Percentiles rank a stretch among this genome's conserved stretches.
Evolutionary conservation across 2,888 invertebrate genomes (phyloP).

Genomic region (Drosophila ezoana): DNA sequence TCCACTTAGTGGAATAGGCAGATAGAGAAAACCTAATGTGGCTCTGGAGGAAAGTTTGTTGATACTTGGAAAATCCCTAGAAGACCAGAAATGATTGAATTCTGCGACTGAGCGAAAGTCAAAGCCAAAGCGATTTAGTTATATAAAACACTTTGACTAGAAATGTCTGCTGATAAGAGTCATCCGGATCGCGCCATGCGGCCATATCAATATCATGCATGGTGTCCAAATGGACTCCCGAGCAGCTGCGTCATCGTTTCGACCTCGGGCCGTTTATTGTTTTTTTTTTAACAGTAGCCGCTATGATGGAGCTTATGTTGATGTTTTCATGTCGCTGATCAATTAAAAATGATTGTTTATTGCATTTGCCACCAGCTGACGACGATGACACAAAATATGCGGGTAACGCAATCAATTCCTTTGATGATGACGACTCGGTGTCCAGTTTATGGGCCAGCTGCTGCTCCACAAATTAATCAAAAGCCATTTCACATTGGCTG

Average conservation of each 20-base stretch:
- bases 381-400: slow-evolving; percentile 39
- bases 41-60: no score
- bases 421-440: slow-evolving; percentile 56
- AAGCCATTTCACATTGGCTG: slow-evolving; percentile 25
- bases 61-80: no score
- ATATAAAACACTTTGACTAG: slow-evolving; percentile 11
- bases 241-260: slow-evolving; percentile 62
- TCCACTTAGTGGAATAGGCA: no score
- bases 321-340: slow-evolving; percentile 43
- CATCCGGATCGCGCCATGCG: slow-evolving; percentile 13
- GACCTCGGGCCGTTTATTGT: slow-evolving; percentile 31
- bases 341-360: slow-evolving; percentile 76
- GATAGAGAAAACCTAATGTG: no score
- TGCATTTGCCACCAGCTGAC: slow-evolving; percentile 69
- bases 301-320: neutral
- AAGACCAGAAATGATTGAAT: neutral
- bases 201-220: slow-evolving; percentile 28
- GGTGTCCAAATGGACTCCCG: slow-evolving; percentile 11
- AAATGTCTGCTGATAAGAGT: slow-evolving; percentile 26
- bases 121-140: neutral
- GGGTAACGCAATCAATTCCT: slow-evolving; percentile 67
- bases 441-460: slow-evolving; percentile 24
- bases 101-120: neutral
- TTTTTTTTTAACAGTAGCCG: slow-evolving; percentile 20
- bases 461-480: slow-evolving; percentile 57